A percentile compares a stretch with the other conserved stretches of the same genome.
Conservation (phyloP, 1,140 invertebrate genomes). For the Hycleus phaleratus region DNA sequence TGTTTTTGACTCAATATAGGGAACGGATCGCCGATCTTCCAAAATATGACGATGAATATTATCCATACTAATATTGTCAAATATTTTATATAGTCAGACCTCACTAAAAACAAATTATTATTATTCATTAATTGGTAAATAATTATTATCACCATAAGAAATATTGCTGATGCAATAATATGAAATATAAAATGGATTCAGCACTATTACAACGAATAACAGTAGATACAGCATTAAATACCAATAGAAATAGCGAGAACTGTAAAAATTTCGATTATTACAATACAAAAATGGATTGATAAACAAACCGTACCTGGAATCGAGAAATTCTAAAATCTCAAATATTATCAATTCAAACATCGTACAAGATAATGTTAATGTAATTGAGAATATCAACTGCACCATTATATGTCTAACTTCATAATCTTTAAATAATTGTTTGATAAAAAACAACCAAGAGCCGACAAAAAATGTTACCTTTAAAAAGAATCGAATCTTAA, state of each 20-base stretch:
- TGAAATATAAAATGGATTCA: constrained; percentile 96
- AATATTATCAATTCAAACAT: constrained; percentile 99
- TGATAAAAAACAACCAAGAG: constrained; percentile 98
- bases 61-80: constrained; percentile 82
- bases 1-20: constrained; percentile 92
- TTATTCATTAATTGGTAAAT: constrained; percentile 3
- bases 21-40: constrained; percentile 99
- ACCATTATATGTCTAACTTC: constrained; percentile 93
- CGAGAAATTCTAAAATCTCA: constrained; percentile 93
- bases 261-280: constrained; percentile 44
- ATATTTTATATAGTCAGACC: constrained; percentile 65
- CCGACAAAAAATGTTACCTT: constrained; percentile 91
- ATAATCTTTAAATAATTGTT: constrained; percentile 96
- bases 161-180: constrained; percentile 92
- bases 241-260: constrained; percentile 96
- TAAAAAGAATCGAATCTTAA: constrained; percentile 38
- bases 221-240: constrained; percentile 85
- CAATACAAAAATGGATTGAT: constrained; percentile 1
- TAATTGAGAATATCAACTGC: constrained; percentile 93
- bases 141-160: constrained; percentile 67
- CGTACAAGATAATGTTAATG: constrained; percentile 95
- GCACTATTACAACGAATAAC: constrained; percentile 89
- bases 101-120: constrained; percentile 56
- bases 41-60: constrained; percentile 92
- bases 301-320: constrained; percentile 44